These are phyloP conservation scores for Yoshiicerus persimilis DNA, from an alignment of 1,140 invertebrate genomes.

Conservation along the genomic window DNA sequence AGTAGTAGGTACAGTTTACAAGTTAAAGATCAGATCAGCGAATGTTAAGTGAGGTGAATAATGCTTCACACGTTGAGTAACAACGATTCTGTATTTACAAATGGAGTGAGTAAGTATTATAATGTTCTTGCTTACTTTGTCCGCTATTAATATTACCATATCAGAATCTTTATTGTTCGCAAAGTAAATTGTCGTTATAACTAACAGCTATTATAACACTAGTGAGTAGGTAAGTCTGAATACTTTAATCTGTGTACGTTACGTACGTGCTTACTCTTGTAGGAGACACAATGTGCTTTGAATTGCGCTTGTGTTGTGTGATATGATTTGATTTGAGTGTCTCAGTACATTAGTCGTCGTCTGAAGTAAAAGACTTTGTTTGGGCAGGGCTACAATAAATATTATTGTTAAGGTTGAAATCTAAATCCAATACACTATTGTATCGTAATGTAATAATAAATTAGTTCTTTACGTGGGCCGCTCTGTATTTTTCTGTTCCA, in stretches of 20 bases:
- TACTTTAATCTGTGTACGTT: too few species aligned
- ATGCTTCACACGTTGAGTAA: conserved; percentile 15
- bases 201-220: too few species aligned
- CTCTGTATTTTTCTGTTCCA: not conserved
- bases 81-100: not conserved
- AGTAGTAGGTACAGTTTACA: not conserved
- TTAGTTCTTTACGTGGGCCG: not conserved
- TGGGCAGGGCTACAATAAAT: conserved; percentile 21
- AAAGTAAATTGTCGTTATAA: not conserved
- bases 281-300: not conserved
- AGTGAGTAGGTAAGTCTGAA: too few species aligned
- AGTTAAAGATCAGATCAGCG: conserved; percentile 1
- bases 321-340: not conserved
- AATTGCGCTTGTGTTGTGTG: not conserved
- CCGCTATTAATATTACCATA: not conserved
- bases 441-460: not conserved
- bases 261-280: not conserved
- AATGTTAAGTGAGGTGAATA: not conserved
- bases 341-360: not conserved
- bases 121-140: not conserved
- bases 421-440: not conserved
- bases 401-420: conserved; percentile 16
- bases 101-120: not conserved
- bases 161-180: not conserved
- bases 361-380: not conserved